Percentiles rank a stretch among this genome's conserved stretches.
Conservation (phyloP, 2,113 vertebrate genomes). For the Saimiri boliviensis region DNA sequence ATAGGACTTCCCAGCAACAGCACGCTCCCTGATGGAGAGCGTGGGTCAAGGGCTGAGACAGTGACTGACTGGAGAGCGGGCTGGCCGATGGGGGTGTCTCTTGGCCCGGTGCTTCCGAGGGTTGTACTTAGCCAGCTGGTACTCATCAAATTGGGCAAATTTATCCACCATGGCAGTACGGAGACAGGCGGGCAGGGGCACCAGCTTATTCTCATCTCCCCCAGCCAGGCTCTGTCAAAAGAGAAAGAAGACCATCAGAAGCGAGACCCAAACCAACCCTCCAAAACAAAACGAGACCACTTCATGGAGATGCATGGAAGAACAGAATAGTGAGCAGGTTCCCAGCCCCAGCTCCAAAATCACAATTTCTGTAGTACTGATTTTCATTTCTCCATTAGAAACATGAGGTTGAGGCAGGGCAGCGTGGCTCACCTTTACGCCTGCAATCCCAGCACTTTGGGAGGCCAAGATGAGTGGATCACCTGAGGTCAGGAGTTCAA, state of each 20-base stretch:
- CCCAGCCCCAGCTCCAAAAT: background rate
- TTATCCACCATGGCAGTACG: slow-evolving; percentile 89
- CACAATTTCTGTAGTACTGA: background rate
- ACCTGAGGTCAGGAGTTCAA: background rate
- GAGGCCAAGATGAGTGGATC: too few relatives aligned
- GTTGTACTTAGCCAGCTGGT: slow-evolving; percentile 95
- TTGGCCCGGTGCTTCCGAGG: slow-evolving; percentile 89
- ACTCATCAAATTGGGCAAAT: slow-evolving; percentile 92
- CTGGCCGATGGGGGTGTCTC: slow-evolving; percentile 41
- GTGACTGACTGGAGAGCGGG: slow-evolving; percentile 62
- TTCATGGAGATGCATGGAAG: background rate
- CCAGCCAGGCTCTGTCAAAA: slow-evolving; percentile 65
- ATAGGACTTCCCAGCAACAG: background rate
- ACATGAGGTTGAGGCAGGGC: background rate
- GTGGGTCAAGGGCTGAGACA: background rate
- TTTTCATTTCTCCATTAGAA: background rate
- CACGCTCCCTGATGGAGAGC: background rate
- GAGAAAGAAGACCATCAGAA: background rate
- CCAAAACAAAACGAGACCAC: background rate
- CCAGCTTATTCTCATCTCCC: slow-evolving; percentile 61
- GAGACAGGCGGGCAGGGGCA: slow-evolving; percentile 87
- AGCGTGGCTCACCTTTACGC: background rate
- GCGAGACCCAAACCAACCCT: background rate
- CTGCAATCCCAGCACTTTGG: background rate
- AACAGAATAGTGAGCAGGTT: background rate